Base-by-base conservation (phyloP, 2,797 vertebrate genomes). In the Myotis pilosus region DNA sequence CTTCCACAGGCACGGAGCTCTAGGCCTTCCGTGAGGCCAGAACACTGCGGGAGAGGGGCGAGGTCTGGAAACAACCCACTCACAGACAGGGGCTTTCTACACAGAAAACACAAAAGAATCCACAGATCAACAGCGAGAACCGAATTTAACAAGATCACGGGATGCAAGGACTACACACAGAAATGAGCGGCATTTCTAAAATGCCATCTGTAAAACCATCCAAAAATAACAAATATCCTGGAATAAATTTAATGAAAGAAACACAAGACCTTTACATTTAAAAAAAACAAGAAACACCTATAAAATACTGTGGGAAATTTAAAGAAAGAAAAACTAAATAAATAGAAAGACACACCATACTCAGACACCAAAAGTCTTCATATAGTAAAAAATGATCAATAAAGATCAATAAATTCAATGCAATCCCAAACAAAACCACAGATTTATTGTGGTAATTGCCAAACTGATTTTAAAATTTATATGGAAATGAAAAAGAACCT, bases 181-280 rank as follows among this genome's bases (percentile, higher is more conserved):
- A 87, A 79, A 53, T 3, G 36, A 80, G 82, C 11, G 33, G n/a
- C n/a, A 10, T 33, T 66, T 25, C 47, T n/a, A 57, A 68, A 8
- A 74, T 2, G 36, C 20, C 44, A 69, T 41, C 38, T 11, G 30
- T 20, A 78, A 90, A 87, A 66, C 60, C 69, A 71, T 4, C 75
- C 44, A 30, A 82, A 95, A 85, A 25, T 84, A 79, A 74, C 64
- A 79, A 22, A 20, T 23, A 66, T 25, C 38, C 64, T 68, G 22
- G 16, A 83, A 83, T 83, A 44, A 66, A 87, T 38, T 57, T 23
- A 90, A 78, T 53, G 47, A 90, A 49, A 89, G 22, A 95, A 89
- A 82, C 19, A 36, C 7, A 69, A 92, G 38, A n/a, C 22, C n/a
- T 72, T 41, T 86, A 92, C 17, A 66, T 66, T 47, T 9, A 28